Evolutionary conservation across 2,113 vertebrate species (phyloP).

Genomic region (Tinamus guttatus): DNA sequence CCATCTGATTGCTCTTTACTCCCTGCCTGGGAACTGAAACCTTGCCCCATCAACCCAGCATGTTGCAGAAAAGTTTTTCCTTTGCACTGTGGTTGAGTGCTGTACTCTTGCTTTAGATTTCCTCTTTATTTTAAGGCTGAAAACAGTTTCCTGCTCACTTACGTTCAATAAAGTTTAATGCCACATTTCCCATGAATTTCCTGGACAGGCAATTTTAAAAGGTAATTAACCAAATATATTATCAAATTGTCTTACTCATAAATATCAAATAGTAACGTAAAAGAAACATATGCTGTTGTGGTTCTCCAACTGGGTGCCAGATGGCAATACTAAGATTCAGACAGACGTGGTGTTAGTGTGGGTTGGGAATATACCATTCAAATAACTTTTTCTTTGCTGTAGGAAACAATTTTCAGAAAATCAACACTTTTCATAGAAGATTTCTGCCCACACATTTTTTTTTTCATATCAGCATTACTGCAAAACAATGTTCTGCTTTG

Average conservation of each 20-base stretch:
- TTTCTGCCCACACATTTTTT: background rate
- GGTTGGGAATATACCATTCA: conserved; percentile 38
- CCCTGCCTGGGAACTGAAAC: background rate
- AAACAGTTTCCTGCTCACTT: background rate
- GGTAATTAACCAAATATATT: conserved; percentile 53
- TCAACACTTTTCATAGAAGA: background rate
- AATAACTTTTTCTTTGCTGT: background rate
- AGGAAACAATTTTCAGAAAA: conserved; percentile 18
- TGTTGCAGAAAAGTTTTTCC: background rate
- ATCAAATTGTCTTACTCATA: conserved; percentile 33
- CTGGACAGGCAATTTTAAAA: conserved; percentile 6
- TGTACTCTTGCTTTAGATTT: background rate
- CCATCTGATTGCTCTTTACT: background rate
- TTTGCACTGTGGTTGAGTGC: background rate
- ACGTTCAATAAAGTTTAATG: background rate
- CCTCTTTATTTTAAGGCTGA: background rate
- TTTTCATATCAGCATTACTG: background rate
- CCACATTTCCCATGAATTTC: conserved; percentile 5
- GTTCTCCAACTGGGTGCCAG: conserved; percentile 54
- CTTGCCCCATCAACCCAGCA: background rate
- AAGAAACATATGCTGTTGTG: conserved; percentile 44
- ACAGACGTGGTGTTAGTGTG: background rate
- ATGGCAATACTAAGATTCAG: conserved; percentile 51
- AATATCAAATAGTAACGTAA: conserved; percentile 50
- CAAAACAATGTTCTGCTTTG: background rate